Percentiles rank a stretch among this genome's conserved stretches.
Conservation (phyloP, 2,113 vertebrate species). For the Gorsachius goisagi region DNA sequence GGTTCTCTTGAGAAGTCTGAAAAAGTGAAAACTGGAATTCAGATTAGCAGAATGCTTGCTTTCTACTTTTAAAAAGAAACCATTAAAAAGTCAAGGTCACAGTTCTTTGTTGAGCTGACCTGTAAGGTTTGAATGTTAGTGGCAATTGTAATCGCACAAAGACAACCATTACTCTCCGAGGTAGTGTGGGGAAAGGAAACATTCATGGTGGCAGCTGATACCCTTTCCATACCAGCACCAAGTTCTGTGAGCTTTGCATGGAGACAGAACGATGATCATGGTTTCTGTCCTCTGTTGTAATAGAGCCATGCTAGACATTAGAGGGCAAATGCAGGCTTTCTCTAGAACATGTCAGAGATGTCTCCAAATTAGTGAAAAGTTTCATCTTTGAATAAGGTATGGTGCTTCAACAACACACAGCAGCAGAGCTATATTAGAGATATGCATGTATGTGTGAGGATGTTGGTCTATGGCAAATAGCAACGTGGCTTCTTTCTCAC, state of each 20-base stretch:
- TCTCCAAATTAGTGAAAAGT: neutral
- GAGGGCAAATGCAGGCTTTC: neutral
- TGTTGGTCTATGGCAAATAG: neutral
- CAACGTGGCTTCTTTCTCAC: neutral
- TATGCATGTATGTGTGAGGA: neutral
- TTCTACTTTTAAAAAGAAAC: neutral
- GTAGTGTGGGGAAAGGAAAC: neutral
- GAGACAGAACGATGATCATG: neutral
- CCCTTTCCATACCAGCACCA: neutral
- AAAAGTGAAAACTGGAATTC: neutral
- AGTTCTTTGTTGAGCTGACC: neutral
- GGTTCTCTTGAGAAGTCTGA: neutral
- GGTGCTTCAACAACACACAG: neutral
- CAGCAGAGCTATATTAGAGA: neutral
- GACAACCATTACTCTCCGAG: neutral
- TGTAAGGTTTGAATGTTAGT: neutral
- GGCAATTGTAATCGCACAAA: neutral
- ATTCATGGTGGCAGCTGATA: neutral
- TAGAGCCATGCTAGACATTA: neutral
- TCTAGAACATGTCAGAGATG: neutral
- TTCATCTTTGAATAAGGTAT: neutral
- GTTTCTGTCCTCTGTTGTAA: neutral
- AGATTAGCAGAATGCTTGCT: neutral
- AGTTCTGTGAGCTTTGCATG: neutral
- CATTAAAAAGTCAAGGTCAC: neutral